Evolutionary conservation across 2,113 vertebrate species (phyloP).

Genomic region (Gavialis gangeticus): DNA sequence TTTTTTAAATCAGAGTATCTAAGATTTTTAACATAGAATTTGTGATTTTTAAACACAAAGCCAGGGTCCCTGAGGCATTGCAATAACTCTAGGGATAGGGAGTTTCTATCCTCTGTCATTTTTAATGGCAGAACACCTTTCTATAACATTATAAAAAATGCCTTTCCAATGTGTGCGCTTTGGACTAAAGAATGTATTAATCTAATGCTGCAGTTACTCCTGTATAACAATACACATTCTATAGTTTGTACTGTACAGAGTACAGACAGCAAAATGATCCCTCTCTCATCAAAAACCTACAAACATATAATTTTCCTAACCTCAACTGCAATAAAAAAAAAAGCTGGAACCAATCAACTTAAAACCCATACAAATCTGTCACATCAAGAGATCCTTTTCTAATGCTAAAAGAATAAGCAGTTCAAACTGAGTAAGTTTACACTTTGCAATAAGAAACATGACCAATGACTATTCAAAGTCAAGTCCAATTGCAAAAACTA

Average conservation of each 20-base stretch:
- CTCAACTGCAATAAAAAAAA: not conserved
- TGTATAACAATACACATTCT: not conserved
- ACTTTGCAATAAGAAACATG: not conserved
- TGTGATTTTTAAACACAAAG: too few species aligned
- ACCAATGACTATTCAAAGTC: not conserved
- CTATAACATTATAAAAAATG: not conserved
- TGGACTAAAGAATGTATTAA: rapidly evolving
- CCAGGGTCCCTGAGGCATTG: not conserved
- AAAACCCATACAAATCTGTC: not conserved
- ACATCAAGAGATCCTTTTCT: not conserved
- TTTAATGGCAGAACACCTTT: too few species aligned
- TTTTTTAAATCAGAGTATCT: too few species aligned
- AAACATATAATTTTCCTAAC: not conserved
- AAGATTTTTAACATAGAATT: too few species aligned
- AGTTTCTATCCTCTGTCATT: not conserved
- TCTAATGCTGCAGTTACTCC: not conserved
- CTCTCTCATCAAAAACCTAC: not conserved
- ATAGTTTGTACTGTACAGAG: not conserved
- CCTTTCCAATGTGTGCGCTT: not conserved
- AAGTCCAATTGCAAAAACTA: not conserved
- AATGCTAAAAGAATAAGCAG: not conserved
- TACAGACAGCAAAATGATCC: not conserved
- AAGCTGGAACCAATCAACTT: not conserved
- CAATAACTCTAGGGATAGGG: not conserved
- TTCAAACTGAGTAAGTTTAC: not conserved